phyloP scores from a whole-genome alignment of 2,113 vertebrate species.

The Chaetops frenatus region DNA sequence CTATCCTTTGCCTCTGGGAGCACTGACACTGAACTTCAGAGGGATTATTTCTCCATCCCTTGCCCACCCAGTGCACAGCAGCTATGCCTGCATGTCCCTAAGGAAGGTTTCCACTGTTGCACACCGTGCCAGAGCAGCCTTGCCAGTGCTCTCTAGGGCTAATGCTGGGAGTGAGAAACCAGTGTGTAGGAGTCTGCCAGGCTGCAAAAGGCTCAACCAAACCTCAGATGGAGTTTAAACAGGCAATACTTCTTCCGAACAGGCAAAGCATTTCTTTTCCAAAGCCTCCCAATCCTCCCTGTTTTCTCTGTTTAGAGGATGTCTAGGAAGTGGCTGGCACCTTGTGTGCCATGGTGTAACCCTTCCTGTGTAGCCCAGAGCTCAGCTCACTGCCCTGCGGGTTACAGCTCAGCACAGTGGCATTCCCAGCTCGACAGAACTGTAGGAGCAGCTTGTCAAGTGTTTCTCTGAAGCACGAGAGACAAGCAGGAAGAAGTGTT shows the following conservation, averaged over 20 bases:
- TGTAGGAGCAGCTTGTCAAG: not conserved
- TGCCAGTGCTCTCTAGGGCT: not conserved
- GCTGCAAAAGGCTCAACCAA: not conserved
- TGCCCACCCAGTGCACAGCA: fast-evolving
- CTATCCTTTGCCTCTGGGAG: not conserved
- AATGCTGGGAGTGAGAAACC: not conserved
- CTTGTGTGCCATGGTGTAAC: not conserved
- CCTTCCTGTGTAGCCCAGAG: not conserved
- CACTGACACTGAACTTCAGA: not conserved
- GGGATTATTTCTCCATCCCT: not conserved
- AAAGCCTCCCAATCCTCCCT: not conserved
- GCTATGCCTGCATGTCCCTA: not conserved
- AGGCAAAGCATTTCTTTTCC: not conserved
- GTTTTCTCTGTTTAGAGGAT: not conserved
- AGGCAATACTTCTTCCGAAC: not conserved
- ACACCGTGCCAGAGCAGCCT: not conserved
- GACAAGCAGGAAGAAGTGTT: slow-evolving; percentile 29
- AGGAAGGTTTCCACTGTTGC: not conserved
- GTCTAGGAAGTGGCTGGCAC: not conserved
- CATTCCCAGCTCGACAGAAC: not conserved
- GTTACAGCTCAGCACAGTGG: not conserved
- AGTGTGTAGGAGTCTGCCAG: not conserved
- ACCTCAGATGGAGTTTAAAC: not conserved
- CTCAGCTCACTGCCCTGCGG: not conserved
- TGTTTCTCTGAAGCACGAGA: not conserved